These are phyloP conservation scores for Zaprionus inermis DNA, from an alignment of 1,140 invertebrate genomes.

Conservation along the genomic window DNA sequence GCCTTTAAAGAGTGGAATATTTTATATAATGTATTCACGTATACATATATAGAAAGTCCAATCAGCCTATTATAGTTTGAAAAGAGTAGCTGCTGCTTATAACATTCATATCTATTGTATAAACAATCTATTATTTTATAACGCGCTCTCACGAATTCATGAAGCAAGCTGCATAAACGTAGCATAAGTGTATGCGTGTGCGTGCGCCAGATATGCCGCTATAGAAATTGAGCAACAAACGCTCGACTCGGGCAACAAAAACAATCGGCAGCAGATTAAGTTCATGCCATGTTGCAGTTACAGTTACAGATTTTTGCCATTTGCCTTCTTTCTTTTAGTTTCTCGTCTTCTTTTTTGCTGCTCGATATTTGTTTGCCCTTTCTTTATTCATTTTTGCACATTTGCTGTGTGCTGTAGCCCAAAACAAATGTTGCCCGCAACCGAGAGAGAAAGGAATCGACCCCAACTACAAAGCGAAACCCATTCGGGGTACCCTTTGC, in stretches of 20 bases:
- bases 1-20: no score
- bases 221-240: slow-evolving; percentile 76
- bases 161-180: no score
- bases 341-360: slow-evolving; percentile 4
- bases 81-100: no score
- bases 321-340: slow-evolving; percentile 20
- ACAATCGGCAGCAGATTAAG: slow-evolving; percentile 80
- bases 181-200: not conserved
- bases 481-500: slow-evolving; percentile 70
- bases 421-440: slow-evolving; percentile 79
- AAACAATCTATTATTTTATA: no score
- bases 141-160: no score
- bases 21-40: no score
- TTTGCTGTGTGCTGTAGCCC: slow-evolving; percentile 69
- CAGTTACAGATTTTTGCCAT: slow-evolving; percentile 71
- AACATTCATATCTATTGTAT: no score
- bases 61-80: no score
- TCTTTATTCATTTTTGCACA: slow-evolving; percentile 73
- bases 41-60: no score
- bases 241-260: slow-evolving; percentile 17
- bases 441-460: slow-evolving; percentile 35
- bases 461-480: slow-evolving; percentile 44
- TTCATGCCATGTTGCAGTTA: slow-evolving; percentile 81
- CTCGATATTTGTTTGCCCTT: slow-evolving; percentile 9
- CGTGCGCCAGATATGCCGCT: not conserved